phyloP scores from a whole-genome alignment of 2,113 vertebrate species.

The Neodon shergylaensis region DNA sequence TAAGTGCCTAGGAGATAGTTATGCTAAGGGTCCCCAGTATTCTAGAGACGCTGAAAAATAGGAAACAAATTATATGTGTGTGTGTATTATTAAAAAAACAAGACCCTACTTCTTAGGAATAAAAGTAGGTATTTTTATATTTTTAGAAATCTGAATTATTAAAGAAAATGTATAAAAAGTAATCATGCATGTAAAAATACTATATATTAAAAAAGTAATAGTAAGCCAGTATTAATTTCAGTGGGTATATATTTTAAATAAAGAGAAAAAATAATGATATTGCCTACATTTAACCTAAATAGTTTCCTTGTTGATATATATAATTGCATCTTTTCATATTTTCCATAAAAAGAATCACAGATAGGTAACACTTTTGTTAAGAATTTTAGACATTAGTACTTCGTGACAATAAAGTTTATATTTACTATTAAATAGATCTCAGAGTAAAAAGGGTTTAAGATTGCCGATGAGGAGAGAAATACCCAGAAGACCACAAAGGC shows the following conservation, averaged over 20 bases:
- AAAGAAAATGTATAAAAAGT: conserved; percentile 30
- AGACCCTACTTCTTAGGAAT: conserved; percentile 6
- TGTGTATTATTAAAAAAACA: conserved; percentile 1
- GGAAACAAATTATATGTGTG: background rate
- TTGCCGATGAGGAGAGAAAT: background rate
- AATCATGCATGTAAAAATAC: conserved; percentile 22
- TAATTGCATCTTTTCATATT: conserved; percentile 36
- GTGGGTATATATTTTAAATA: conserved; percentile 28
- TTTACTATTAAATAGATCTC: background rate
- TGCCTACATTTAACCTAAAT: conserved; percentile 27
- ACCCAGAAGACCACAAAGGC: background rate
- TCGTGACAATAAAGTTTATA: background rate
- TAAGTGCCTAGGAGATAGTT: background rate
- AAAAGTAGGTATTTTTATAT: conserved; percentile 39
- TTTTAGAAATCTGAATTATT: background rate
- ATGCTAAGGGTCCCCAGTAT: background rate
- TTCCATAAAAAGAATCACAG: conserved; percentile 21
- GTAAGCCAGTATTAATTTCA: background rate
- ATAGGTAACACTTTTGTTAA: conserved; percentile 23
- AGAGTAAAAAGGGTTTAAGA: conserved; percentile 1
- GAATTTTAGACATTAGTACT: conserved; percentile 4
- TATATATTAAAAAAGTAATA: background rate
- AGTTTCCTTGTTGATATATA: conserved; percentile 35
- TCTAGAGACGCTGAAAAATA: conserved; percentile 31
- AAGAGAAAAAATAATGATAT: conserved; percentile 21